Base-by-base conservation (phyloP, 2,888 invertebrate species). In the Tetragnatha montana region DNA sequence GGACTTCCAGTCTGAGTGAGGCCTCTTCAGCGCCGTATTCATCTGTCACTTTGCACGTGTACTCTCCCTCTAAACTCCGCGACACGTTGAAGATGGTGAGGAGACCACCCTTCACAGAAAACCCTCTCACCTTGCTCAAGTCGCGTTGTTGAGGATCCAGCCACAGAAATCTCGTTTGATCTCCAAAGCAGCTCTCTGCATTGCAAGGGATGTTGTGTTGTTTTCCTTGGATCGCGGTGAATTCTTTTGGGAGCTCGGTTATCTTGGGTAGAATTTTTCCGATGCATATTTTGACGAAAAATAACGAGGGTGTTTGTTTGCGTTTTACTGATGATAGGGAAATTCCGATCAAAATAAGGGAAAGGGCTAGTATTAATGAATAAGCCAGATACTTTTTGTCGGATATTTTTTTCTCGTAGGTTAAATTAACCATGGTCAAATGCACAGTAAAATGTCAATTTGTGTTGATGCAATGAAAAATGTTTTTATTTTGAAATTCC, bases 1-100 rank as follows among this genome's bases (percentile, higher is more conserved):
- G 90, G 6, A 92, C 92, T 74, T 73, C 85, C 3, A 92, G 81
- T 73, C 12, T 81, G 35, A 91, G 95, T 92, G 96, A 95, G 0
- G 95, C 95, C 50, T 84, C 50, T 75, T 87, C 92, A 68, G 94
- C 94, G 1, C 96, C 97, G 8, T 97, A 97, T 49, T 95, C 95
- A 93, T 98, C 98, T 90, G 95, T 95, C 0, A 97, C 98, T 60
- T 95, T 95, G 93, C 98, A 98, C 85, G 95, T 96, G 93, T 97
- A 97, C 91, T 95, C 95, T 0, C 97, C 97, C 91, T 96, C 96
- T 92, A 98, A 97, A 79, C 96, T 96, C 91, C 96, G 96, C 92
- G 95, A 95, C 69, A 97, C 96, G 91, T 96, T 95, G 83, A 95
- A 96, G 91, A 98, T 96, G 7, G 95, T 96, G 75, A 97, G 93